A percentile compares a stretch with the other conserved stretches of the same genome.
Conservation (phyloP, 2,888 invertebrate genomes). For the Leptopilina drosophilae region DNA sequence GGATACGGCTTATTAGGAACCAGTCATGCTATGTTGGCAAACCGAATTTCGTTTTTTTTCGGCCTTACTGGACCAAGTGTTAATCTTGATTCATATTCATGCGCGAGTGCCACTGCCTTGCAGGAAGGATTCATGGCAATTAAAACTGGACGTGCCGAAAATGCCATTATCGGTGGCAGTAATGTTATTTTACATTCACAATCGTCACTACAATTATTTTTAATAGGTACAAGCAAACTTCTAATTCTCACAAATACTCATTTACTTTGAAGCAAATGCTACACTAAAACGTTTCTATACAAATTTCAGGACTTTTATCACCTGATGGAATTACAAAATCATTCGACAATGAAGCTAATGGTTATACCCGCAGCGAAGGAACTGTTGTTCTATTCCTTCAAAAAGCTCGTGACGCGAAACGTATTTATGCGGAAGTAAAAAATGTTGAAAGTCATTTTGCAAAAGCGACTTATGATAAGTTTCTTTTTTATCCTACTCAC, state of each 20-base stretch:
- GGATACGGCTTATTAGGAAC: conserved; percentile 52
- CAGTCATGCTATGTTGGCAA: conserved; percentile 55
- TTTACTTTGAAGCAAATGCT: background rate
- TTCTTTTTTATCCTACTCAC: conserved; percentile 37
- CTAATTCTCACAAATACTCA: too few species aligned
- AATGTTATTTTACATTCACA: conserved; percentile 53
- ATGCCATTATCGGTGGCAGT: conserved; percentile 51
- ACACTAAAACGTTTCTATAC: conserved; percentile 77
- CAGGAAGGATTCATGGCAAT: conserved; percentile 51
- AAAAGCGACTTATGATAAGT: conserved; percentile 63
- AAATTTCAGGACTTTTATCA: conserved; percentile 49
- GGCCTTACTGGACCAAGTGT: conserved; percentile 55
- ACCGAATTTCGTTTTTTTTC: conserved; percentile 57
- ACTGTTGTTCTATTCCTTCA: conserved; percentile 53
- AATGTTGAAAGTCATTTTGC: conserved; percentile 79
- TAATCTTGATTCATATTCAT: conserved; percentile 50
- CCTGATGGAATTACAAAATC: conserved; percentile 52
- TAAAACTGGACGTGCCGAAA: conserved; percentile 50
- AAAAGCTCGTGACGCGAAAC: conserved; percentile 50
- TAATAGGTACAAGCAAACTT: conserved; percentile 49
- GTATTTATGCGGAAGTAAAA: conserved; percentile 55
- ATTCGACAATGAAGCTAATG: conserved; percentile 53
- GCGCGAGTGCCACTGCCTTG: conserved; percentile 46
- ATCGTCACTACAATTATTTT: conserved; percentile 50
- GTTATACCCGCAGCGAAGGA: conserved; percentile 53